Base-by-base conservation (phyloP, 2,888 invertebrate genomes). In the Stegophylla sp. region DNA sequence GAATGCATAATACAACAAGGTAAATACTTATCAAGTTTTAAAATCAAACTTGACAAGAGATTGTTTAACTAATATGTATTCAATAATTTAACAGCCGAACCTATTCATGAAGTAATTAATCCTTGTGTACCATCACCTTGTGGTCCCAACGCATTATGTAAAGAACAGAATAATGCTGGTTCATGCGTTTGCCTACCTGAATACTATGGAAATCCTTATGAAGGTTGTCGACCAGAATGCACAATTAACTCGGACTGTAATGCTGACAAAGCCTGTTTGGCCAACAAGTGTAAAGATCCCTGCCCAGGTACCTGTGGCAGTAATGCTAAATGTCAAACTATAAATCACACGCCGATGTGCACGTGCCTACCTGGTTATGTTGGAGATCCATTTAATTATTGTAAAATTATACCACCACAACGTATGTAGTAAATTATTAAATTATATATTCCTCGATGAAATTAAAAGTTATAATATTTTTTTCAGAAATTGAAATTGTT, bases 141-240 rank as follows among this genome's bases (percentile, higher is more conserved):
- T 84, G 88, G 88, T n/a, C 86, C 87, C 4, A 87, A 86, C 85
- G 88, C 91, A 61, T 85, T 88, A 84, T 91, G 91, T 64, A 79
- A 84, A 75, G 84, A 84, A 23, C 85, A 85, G 23, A 86, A 93
- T 85, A 91, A 89, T 17, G 92, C 92, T 85, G 93, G 93, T 64
- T 91, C 93, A 64, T 95, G 94, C 86, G 92, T 93, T 81, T 95
- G 95, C 85, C 89, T 91, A 85, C 89, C 89, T 84, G 91, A 91
- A 83, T 93, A 92, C 85, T 88, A 92, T 83, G 94, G 94, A 75
- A 89, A 91, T 72, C 94, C 94, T 51, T 79, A 79, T 26, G 94
- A 94, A 59, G 85, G 85, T 63, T 88, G 89, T 83, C 84, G 87
- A 64, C 87, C 87, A 0, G 88, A 88, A 83, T 89, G 89, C 84